Conservation (phyloP, 2,888 invertebrate genomes). For the Heliconius cydno region DNA sequence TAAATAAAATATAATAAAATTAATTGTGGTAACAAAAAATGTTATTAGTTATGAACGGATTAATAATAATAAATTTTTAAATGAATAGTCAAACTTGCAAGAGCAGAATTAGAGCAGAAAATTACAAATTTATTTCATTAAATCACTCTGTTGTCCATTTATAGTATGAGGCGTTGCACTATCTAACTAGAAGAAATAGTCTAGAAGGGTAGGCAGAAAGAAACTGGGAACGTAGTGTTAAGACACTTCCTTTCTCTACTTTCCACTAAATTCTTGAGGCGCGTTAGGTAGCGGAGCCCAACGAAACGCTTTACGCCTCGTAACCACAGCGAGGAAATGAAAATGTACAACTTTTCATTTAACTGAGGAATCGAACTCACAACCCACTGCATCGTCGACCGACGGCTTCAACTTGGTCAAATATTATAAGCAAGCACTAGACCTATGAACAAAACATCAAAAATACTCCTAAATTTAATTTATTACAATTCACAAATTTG, state of each 20-base stretch:
- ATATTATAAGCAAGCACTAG: too few species aligned
- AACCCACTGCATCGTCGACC: neutral
- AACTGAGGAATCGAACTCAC: neutral
- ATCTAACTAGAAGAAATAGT: too few species aligned
- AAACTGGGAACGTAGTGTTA: neutral
- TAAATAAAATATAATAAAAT: neutral
- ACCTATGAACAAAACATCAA: too few species aligned
- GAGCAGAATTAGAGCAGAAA: neutral
- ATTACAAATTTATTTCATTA: too few species aligned
- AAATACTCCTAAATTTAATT: neutral
- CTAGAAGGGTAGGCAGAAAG: neutral
- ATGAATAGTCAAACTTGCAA: neutral
- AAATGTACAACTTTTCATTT: neutral
- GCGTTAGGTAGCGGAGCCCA: neutral
- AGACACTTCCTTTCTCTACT: too few species aligned
- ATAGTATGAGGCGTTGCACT: too few species aligned
- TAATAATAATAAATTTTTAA: neutral
- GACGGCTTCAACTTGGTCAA: too few species aligned
- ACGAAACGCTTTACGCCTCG: neutral
- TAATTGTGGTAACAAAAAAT: neutral
- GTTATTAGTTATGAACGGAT: too few species aligned
- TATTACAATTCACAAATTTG: neutral
- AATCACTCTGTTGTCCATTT: too few species aligned
- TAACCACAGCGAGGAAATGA: neutral
- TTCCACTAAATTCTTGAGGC: neutral